Conservation (phyloP, 2,113 vertebrate genomes). For the Hepsetus odoe region DNA sequence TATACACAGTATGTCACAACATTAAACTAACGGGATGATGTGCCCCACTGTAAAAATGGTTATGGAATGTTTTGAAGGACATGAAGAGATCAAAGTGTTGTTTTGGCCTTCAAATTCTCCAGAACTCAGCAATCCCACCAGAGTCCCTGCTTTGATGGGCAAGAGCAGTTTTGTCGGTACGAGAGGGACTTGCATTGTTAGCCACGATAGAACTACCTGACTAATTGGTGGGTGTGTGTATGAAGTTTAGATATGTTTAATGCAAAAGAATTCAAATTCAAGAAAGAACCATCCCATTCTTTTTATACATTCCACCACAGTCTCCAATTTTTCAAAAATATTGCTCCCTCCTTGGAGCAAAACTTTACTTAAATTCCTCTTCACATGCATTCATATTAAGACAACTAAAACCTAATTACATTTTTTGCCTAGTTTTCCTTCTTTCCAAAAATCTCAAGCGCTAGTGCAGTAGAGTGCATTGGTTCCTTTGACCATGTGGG, state of each 20-base stretch:
- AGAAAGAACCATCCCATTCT: background rate
- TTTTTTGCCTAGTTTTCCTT: constrained; percentile 14
- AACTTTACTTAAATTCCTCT: background rate
- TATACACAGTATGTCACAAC: constrained; percentile 68
- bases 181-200: too few species aligned
- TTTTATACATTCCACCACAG: background rate
- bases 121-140: too few species aligned
- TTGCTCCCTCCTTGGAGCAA: constrained; percentile 57
- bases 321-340: background rate
- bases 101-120: too few species aligned
- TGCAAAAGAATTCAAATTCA: too few species aligned
- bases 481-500: background rate
- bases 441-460: constrained; percentile 4
- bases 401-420: constrained; percentile 9
- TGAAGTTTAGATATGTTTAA: too few species aligned
- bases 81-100: too few species aligned
- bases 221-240: too few species aligned
- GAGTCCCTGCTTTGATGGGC: too few species aligned
- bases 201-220: too few species aligned
- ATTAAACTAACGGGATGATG: constrained; percentile 63
- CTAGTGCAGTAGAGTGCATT: constrained; percentile 27
- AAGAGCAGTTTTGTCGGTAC: too few species aligned
- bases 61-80: too few species aligned
- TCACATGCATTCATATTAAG: constrained; percentile 31
- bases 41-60: too few species aligned